Percentiles rank a stretch among this genome's conserved stretches.
Evolutionary conservation across 1,140 invertebrate genomes (phyloP).

Genomic region (Drosophila punjabiensis): DNA sequence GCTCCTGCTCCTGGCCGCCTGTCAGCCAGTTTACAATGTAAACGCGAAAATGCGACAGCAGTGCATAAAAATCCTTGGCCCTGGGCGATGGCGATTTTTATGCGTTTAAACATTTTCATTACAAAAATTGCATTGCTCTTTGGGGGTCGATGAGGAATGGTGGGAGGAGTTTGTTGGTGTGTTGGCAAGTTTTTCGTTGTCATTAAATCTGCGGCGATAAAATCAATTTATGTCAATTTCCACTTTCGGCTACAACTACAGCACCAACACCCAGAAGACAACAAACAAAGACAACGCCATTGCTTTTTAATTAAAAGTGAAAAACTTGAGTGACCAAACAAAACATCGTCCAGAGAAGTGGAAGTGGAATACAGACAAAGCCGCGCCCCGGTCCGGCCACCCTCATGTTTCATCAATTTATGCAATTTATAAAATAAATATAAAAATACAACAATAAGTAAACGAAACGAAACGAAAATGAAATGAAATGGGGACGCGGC

Average conservation of each 20-base stretch:
- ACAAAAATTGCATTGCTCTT: slow-evolving; percentile 78
- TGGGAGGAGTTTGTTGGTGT: not conserved
- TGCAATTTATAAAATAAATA: slow-evolving; percentile 84
- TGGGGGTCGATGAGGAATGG: not conserved
- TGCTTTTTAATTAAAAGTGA: slow-evolving; percentile 82
- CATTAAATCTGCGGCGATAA: slow-evolving; percentile 82
- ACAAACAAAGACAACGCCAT: slow-evolving; percentile 59
- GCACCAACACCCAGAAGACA: slow-evolving; percentile 1
- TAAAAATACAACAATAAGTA: slow-evolving; percentile 75
- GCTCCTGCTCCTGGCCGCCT: slow-evolving; percentile 23
- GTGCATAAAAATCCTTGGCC: slow-evolving; percentile 79
- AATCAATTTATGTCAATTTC: slow-evolving; percentile 84
- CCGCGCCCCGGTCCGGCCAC: slow-evolving; percentile 18
- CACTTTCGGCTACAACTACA: slow-evolving; percentile 65
- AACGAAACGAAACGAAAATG: slow-evolving; percentile 42
- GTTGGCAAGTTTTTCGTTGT: slow-evolving; percentile 66
- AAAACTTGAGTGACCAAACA: slow-evolving; percentile 80
- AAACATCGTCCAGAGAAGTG: slow-evolving; percentile 49
- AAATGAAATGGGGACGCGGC: slow-evolving; percentile 21
- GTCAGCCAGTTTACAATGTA: slow-evolving; percentile 83
- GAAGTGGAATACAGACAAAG: slow-evolving; percentile 25
- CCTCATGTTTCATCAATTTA: slow-evolving; percentile 79
- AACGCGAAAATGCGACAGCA: slow-evolving; percentile 82
- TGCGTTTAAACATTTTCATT: slow-evolving; percentile 84
- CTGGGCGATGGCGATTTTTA: slow-evolving; percentile 74